Conservation (phyloP, 1,140 invertebrate genomes). For the Maconellicoccus hirsutus region DNA sequence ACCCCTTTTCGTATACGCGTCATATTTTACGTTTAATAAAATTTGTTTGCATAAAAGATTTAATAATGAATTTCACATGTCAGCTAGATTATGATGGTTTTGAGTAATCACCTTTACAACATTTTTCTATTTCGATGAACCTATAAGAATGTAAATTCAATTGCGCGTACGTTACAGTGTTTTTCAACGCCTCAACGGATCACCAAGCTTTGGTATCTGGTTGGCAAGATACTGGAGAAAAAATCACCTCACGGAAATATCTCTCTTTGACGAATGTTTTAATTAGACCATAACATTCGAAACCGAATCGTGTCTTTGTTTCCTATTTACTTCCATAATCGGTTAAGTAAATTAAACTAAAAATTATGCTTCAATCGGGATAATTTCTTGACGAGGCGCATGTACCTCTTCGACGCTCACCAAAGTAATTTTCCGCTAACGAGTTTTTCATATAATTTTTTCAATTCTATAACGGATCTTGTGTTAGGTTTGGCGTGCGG, state of each 20-base stretch:
- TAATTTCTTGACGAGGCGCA: neutral
- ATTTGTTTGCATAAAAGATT: conserved; percentile 18
- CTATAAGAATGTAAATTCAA: neutral
- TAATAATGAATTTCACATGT: conserved; percentile 20
- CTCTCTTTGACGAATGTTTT: neutral
- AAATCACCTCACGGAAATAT: neutral
- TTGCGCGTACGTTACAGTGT: neutral
- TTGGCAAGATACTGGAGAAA: no score
- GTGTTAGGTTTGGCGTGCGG: neutral
- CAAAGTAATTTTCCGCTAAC: neutral
- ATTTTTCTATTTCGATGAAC: conserved; percentile 13
- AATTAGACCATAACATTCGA: neutral
- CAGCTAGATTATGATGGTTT: conserved; percentile 3
- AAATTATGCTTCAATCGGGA: no score
- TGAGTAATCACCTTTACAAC: conserved; percentile 17
- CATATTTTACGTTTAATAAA: conserved; percentile 16
- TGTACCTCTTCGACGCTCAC: no score
- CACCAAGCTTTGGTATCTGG: no score
- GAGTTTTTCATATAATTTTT: neutral
- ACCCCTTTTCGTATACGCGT: neutral
- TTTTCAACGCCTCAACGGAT: neutral
- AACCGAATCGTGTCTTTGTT: neutral
- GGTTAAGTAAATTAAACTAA: no score
- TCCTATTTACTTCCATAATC: neutral
- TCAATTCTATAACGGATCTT: neutral